Conservation (phyloP, 2,888 invertebrate genomes). For the Thereva nobilitata region DNA sequence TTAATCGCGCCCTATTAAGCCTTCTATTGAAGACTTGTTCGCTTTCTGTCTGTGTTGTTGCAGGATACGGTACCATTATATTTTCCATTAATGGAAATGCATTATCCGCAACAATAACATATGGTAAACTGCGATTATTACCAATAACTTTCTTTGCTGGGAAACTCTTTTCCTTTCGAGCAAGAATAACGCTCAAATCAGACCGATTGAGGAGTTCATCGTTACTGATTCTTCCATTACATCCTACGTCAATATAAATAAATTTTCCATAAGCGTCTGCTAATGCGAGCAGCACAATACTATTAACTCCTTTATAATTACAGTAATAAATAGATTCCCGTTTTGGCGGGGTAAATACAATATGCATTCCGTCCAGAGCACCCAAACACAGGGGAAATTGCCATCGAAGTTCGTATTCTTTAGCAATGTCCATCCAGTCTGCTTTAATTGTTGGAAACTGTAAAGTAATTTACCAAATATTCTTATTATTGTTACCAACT, state of each 20-base stretch:
- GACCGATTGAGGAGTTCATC: not conserved
- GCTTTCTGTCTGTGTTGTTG: not conserved
- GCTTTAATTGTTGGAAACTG: not conserved
- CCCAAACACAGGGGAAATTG: not conserved
- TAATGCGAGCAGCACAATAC: no score
- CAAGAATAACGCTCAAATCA: not conserved
- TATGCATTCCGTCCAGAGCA: not conserved
- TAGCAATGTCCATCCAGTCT: not conserved
- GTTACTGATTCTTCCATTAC: not conserved
- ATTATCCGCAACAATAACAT: not conserved
- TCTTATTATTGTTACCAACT: not conserved
- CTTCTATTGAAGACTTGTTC: not conserved
- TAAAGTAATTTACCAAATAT: not conserved
- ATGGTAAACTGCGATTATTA: not conserved
- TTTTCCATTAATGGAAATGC: not conserved
- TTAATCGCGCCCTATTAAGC: slow-evolving; percentile 3
- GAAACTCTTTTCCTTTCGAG: not conserved
- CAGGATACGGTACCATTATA: not conserved
- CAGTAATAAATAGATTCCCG: not conserved
- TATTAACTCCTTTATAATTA: not conserved
- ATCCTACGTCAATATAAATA: not conserved
- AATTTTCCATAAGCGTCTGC: no score
- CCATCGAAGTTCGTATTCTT: not conserved
- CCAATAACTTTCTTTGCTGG: not conserved
- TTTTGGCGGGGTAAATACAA: not conserved